A percentile compares a stretch with the other conserved stretches of the same genome.
phyloP scores from a whole-genome alignment of 2,797 vertebrate species.

The Tapera naevia region DNA sequence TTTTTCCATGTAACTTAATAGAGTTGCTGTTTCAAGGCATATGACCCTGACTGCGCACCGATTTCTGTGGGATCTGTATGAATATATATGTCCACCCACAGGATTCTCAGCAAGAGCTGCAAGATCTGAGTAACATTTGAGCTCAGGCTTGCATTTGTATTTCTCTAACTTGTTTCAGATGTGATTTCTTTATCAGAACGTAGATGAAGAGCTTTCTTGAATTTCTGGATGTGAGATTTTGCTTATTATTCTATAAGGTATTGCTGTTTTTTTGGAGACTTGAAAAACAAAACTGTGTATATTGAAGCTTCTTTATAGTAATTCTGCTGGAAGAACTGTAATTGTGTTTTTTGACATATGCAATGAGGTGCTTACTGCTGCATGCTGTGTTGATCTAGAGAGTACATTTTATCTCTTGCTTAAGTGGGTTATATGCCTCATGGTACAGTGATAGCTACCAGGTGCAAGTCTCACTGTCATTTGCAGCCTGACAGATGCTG shows the following conservation, averaged over 20 bases:
- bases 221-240: background rate
- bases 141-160: background rate
- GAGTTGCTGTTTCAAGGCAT: background rate
- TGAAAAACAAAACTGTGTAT: background rate
- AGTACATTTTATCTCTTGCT: background rate
- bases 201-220: background rate
- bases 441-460: background rate
- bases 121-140: constrained; percentile 32
- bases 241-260: background rate
- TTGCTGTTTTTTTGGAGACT: background rate
- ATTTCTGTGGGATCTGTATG: background rate
- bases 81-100: background rate
- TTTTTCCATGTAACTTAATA: background rate
- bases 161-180: constrained; percentile 4
- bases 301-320: background rate
- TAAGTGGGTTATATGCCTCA: rapidly evolving
- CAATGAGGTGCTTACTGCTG: background rate
- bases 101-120: background rate
- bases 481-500: background rate
- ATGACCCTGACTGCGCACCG: background rate
- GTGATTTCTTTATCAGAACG: background rate
- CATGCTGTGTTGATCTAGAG: background rate
- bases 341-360: background rate
- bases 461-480: background rate
- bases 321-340: background rate